Evolutionary conservation across 2,113 vertebrate genomes (phyloP), one percentile per base, ranked within the genome.

Genomic region (Pomatorhinus ruficollis): DNA sequence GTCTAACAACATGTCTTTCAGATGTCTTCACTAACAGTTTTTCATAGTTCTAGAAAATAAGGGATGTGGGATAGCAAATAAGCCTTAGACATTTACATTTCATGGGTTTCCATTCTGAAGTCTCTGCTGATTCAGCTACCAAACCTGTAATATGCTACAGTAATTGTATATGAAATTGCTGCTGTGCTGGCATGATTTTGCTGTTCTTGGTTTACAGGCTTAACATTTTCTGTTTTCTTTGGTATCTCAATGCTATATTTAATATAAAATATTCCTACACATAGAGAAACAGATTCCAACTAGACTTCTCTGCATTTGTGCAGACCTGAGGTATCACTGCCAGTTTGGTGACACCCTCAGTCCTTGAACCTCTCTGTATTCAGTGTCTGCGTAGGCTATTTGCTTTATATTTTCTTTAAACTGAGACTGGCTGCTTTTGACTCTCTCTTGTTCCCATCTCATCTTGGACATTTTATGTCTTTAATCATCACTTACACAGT

Each of bases 81-180:
- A 81, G 40, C n/a, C 64, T 70, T 75, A 40, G 0, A 0, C 28
- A 75, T 90, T 93, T 91, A 45, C 20, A 56, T 90, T 90, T 94
- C 54, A 60, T 78, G 79, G 56, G 28, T 87, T 95, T 95, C 42
- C 52, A 64, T 88, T 96, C 60, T 60, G 65, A 86, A 94, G 83
- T 31, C 56, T 93, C 83, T 95, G 96, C 88, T 92, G 93, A 96
- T 90, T 97, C 95, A 96, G 93, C 88, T 81, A 87, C 64, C 52
- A 94, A 94, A 93, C 79, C 79, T 90, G 79, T 93, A 94, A 96
- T 96, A 93, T 92, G 37, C 86, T 68, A 9, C 25, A 63, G 68
- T 92, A 95, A 94, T 86, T 92, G 60, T 86, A 78, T 22, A 52
- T 81, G 71, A 88, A 96, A 88, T 88, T 89, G 80, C 68, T 90